A percentile compares a stretch with the other conserved stretches of the same genome.
phyloP scores from a whole-genome alignment of 2,113 vertebrate genomes.

The Procavia capensis region DNA sequence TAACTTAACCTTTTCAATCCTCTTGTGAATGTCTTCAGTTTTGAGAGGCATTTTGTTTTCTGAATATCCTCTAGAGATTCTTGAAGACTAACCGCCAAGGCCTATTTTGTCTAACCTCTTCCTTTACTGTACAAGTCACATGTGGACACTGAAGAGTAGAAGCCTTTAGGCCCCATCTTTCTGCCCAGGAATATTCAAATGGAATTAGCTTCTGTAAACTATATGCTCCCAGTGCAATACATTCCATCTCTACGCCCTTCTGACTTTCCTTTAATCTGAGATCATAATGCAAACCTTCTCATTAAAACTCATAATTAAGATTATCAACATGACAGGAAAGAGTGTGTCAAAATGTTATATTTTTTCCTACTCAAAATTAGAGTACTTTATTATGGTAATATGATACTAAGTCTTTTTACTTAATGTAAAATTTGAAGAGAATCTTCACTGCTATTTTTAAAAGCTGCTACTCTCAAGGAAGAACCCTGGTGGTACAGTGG shows the following conservation, averaged over 20 bases:
- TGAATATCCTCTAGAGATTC: background rate
- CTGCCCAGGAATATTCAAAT: background rate
- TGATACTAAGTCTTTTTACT: background rate
- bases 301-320: constrained; percentile 39
- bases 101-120: background rate
- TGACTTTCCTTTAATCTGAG: background rate
- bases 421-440: constrained; percentile 52
- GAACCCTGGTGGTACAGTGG: too few relatives aligned
- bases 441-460: constrained; percentile 46
- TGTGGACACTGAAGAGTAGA: fast-evolving
- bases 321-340: background rate
- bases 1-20: background rate
- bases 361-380: background rate
- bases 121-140: background rate
- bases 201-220: background rate
- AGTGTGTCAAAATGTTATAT: constrained; percentile 20
- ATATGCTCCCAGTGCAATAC: background rate
- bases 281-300: constrained; percentile 28
- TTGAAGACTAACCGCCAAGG: background rate
- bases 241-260: background rate
- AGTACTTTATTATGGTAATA: background rate
- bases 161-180: background rate
- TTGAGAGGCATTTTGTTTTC: background rate
- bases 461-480: background rate
- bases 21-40: constrained; percentile 21